A percentile compares a stretch with the other conserved stretches of the same genome.
Conservation (phyloP, 2,797 vertebrate species). For the Silurus lanzhouensis region DNA sequence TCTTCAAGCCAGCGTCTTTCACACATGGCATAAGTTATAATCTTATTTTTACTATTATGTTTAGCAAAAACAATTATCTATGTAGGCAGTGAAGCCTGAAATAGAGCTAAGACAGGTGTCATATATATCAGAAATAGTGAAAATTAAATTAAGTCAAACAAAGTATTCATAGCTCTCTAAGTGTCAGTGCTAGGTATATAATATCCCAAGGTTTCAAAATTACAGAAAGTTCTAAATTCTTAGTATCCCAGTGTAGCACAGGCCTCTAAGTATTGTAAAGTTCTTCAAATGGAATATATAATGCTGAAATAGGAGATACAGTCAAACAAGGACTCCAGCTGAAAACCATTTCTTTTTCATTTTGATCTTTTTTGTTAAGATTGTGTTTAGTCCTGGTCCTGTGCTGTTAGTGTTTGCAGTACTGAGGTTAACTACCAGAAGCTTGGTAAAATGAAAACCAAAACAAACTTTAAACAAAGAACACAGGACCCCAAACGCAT, state of each 20-base stretch:
- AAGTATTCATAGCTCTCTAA: slow-evolving; percentile 44
- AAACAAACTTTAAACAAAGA: slow-evolving; percentile 8
- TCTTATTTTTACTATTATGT: not conserved
- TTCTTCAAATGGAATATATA: not conserved
- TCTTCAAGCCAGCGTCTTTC: not conserved
- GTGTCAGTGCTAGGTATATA: slow-evolving; percentile 59
- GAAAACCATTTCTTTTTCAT: not conserved
- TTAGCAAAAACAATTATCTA: not conserved
- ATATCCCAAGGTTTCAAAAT: slow-evolving; percentile 64
- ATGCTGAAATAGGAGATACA: slow-evolving; percentile 1
- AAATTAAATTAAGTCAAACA: not conserved
- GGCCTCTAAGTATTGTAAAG: not conserved
- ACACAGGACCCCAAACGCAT: not conserved
- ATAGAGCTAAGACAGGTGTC: not conserved
- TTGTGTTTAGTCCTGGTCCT: slow-evolving; percentile 32
- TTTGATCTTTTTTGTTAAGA: not conserved
- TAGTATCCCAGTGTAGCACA: not conserved
- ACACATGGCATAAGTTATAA: slow-evolving; percentile 6
- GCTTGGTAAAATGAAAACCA: slow-evolving; percentile 23
- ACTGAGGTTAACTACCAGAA: not conserved
- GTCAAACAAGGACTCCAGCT: not conserved
- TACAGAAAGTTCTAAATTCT: slow-evolving; percentile 45
- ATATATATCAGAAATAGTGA: not conserved
- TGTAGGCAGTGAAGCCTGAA: not conserved
- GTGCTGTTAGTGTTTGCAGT: not conserved